Conservation (phyloP, 37 sponge, comb jelly and placozoan species). For the Haliclona indistincta region DNA sequence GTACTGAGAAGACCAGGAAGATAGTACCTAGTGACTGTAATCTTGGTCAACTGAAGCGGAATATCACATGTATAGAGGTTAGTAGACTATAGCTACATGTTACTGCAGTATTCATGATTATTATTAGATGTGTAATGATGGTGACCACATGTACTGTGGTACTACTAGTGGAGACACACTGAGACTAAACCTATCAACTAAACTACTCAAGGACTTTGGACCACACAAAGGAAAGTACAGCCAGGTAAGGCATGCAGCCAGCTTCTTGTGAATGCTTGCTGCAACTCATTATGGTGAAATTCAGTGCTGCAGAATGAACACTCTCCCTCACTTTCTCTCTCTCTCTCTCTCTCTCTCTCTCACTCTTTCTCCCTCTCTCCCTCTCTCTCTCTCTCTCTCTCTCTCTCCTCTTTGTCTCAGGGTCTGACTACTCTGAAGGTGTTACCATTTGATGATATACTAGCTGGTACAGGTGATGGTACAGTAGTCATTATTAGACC, state of each 20-base stretch:
- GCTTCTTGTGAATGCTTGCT: too few species aligned
- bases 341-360: too few species aligned
- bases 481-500: slow-evolving; percentile 62
- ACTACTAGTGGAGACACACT: slow-evolving; percentile 89
- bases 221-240: slow-evolving; percentile 93
- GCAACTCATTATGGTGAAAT: too few species aligned
- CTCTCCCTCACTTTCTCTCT: too few species aligned
- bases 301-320: too few species aligned
- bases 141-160: slow-evolving; percentile 87
- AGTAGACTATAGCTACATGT: too few species aligned
- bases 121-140: slow-evolving; percentile 74
- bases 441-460: slow-evolving; percentile 61
- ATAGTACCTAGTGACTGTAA: slow-evolving; percentile 92
- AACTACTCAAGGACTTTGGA: slow-evolving; percentile 80
- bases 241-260: slow-evolving; percentile 37
- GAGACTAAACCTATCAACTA: slow-evolving; percentile 83
- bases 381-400: slow-evolving; percentile 4
- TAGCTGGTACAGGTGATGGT: slow-evolving; percentile 94
- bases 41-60: slow-evolving; percentile 92
- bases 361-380: background rate
- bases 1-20: slow-evolving; percentile 78
- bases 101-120: background rate
- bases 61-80: slow-evolving; percentile 83
- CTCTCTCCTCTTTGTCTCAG: slow-evolving; percentile 5
- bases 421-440: slow-evolving; percentile 52